Evolutionary conservation across 2,113 vertebrate species (phyloP).

Genomic region (Nothoprocta pentlandii): DNA sequence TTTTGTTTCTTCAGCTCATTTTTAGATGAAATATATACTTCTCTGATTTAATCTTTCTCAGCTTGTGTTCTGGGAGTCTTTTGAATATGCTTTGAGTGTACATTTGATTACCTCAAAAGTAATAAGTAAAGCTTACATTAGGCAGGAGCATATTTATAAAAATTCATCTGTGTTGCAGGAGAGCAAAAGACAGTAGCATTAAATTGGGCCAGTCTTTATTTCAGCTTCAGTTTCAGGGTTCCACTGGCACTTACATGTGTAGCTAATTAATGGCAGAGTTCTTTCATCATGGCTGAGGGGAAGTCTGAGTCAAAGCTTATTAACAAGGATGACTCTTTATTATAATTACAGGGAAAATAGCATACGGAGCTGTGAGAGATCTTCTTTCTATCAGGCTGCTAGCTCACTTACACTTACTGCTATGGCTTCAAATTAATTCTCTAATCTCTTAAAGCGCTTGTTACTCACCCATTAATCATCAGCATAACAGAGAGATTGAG

Average conservation of each 20-base stretch:
- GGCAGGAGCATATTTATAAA: constrained; percentile 20
- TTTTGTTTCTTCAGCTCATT: constrained; percentile 31
- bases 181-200: constrained; percentile 21
- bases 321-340: not conserved
- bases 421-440: not conserved
- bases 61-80: not conserved
- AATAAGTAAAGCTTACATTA: constrained; percentile 25
- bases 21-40: constrained; percentile 2
- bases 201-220: not conserved
- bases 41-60: not conserved
- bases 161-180: not conserved
- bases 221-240: constrained; percentile 13
- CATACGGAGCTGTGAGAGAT: not conserved
- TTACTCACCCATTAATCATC: not conserved
- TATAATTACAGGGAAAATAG: constrained; percentile 17
- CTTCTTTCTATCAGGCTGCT: not conserved
- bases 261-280: not conserved
- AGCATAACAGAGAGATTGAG: not conserved
- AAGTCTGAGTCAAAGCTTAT: constrained; percentile 24
- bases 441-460: not conserved
- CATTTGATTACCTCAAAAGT: constrained; percentile 54
- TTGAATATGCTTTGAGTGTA: constrained; percentile 16
- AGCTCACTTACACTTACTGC: not conserved
- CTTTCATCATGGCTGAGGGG: not conserved
- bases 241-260: not conserved